phyloP scores from a whole-genome alignment of 2,113 vertebrate genomes.

The Halcyon senegalensis region DNA sequence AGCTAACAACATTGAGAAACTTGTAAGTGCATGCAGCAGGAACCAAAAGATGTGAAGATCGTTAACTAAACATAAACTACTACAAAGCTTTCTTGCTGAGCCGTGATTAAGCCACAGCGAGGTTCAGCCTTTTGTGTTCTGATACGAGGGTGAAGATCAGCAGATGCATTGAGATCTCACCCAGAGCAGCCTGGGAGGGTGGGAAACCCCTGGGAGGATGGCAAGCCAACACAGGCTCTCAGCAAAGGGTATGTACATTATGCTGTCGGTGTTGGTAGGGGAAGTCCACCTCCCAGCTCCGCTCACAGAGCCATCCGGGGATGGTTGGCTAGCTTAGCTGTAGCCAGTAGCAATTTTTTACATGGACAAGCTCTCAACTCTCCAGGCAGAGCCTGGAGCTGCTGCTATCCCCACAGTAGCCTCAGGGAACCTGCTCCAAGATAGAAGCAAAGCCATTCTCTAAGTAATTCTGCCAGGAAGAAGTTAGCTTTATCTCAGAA shows the following conservation, averaged over 20 bases:
- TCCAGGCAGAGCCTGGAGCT: neutral
- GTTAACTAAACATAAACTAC: neutral
- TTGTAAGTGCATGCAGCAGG: neutral
- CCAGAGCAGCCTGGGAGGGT: neutral
- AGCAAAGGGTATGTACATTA: accelerated
- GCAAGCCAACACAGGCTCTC: accelerated
- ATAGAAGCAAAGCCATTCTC: neutral
- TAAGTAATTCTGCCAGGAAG: neutral
- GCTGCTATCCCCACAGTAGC: neutral
- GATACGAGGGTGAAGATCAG: accelerated
- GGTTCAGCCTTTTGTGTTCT: neutral
- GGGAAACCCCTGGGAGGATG: neutral
- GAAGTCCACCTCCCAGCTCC: neutral
- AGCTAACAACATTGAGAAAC: neutral
- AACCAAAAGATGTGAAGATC: neutral
- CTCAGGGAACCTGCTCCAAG: neutral
- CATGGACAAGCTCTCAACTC: neutral
- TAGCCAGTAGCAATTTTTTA: neutral
- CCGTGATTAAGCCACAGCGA: neutral
- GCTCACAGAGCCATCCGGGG: accelerated
- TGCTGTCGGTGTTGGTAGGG: neutral
- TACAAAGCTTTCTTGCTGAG: neutral
- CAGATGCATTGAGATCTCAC: neutral
- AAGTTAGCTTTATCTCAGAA: neutral
- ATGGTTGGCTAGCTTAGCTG: neutral